These are phyloP conservation scores for Antechinus flavipes DNA, from an alignment of 2,113 vertebrate species.

Conservation along the genomic window DNA sequence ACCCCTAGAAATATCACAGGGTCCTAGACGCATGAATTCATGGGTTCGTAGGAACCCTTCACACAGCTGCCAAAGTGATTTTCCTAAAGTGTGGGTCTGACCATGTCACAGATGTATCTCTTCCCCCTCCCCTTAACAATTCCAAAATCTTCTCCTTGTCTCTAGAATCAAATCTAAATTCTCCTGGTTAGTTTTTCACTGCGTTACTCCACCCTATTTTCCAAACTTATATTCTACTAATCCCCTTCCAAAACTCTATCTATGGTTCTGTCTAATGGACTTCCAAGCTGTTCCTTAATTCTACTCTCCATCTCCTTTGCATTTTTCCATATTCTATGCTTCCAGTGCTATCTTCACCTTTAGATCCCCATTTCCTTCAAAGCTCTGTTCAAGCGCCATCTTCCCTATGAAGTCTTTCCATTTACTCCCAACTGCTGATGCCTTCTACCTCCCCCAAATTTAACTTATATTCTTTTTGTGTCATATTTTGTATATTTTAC, in stretches of 20 bases:
- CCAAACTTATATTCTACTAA: background rate
- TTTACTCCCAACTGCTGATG: too few relatives aligned
- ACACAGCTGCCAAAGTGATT: background rate
- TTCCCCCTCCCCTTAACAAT: background rate
- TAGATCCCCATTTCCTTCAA: background rate
- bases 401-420: background rate
- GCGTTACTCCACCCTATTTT: background rate
- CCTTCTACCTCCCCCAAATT: background rate
- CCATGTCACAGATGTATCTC: background rate
- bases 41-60: background rate
- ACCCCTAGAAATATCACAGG: background rate
- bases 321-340: background rate
- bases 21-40: background rate
- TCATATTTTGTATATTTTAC: background rate
- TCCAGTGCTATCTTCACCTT: background rate
- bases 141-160: background rate
- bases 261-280: background rate
- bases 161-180: background rate
- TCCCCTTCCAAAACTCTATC: background rate
- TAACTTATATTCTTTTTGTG: constrained; percentile 1
- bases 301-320: background rate
- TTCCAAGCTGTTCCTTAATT: background rate
- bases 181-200: background rate
- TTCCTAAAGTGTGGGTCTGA: background rate
- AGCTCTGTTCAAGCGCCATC: background rate